Evolutionary conservation across 1,140 invertebrate genomes (phyloP).

Genomic region (Saccostrea cuccullata): DNA sequence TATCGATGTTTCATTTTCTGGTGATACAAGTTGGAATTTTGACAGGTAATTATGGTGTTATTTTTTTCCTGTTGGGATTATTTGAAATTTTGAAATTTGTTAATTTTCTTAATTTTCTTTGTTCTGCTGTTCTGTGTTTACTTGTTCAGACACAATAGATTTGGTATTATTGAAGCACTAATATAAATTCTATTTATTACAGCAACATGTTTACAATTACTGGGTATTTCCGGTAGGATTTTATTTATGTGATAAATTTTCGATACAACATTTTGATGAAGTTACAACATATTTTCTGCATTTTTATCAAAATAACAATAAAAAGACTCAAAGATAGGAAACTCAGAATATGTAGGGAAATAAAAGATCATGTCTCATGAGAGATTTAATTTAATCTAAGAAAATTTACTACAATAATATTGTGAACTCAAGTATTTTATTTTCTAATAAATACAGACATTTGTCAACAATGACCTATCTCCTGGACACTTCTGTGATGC

Average conservation of each 20-base stretch:
- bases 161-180: neutral
- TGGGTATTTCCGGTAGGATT: neutral
- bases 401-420: neutral
- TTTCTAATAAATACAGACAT: slow-evolving; percentile 25
- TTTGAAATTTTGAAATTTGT: too few relatives aligned
- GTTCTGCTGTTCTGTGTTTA: neutral
- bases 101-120: neutral
- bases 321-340: too few relatives aligned
- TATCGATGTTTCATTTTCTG: too few relatives aligned
- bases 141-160: neutral
- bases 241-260: neutral
- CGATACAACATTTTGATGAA: neutral
- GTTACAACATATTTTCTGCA: neutral
- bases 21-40: too few relatives aligned
- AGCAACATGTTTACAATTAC: neutral
- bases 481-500: slow-evolving; percentile 39
- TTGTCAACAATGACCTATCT: slow-evolving; percentile 47
- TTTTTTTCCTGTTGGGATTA: too few relatives aligned
- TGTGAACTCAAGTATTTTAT: neutral
- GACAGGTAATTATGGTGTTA: too few relatives aligned
- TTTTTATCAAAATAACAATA: too few relatives aligned
- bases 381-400: neutral
- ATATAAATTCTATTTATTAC: neutral
- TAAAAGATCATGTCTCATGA: too few relatives aligned
- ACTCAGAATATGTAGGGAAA: neutral